phyloP scores from a whole-genome alignment of 2,113 vertebrate genomes.

The Boulengeromyrus knoepffleri region DNA sequence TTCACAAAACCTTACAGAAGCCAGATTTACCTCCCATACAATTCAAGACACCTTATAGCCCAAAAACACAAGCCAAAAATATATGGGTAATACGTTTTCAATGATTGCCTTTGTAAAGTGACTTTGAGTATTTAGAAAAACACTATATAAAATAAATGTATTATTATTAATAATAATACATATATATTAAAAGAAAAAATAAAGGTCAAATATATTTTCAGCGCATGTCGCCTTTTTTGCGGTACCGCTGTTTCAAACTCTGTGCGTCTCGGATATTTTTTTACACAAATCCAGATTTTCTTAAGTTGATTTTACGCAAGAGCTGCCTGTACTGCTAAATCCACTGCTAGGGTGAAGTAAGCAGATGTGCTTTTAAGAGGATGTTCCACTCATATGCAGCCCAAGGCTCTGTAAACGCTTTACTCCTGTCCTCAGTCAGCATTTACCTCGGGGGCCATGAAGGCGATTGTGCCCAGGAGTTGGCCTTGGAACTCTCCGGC shows the following conservation, averaged over 20 bases:
- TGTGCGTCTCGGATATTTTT: not conserved
- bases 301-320: not conserved
- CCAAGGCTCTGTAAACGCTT: not conserved
- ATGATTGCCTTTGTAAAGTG: too few relatives aligned
- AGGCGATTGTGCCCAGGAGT: conserved; percentile 81
- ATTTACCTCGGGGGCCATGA: conserved; percentile 85
- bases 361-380: not conserved
- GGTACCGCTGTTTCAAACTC: not conserved
- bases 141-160: too few relatives aligned
- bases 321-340: not conserved
- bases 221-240: not conserved
- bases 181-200: not conserved
- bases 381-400: not conserved
- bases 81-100: not conserved
- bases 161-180: too few relatives aligned
- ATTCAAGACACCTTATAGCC: not conserved
- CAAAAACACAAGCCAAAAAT: not conserved
- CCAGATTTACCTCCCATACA: not conserved
- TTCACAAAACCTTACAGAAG: not conserved
- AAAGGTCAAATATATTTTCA: not conserved
- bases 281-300: too few relatives aligned
- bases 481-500: conserved; percentile 88
- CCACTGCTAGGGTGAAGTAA: not conserved
- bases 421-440: not conserved
- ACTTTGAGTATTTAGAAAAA: too few relatives aligned